Conservation (phyloP, 2,797 vertebrate genomes). For the Austrolebias charrua region DNA sequence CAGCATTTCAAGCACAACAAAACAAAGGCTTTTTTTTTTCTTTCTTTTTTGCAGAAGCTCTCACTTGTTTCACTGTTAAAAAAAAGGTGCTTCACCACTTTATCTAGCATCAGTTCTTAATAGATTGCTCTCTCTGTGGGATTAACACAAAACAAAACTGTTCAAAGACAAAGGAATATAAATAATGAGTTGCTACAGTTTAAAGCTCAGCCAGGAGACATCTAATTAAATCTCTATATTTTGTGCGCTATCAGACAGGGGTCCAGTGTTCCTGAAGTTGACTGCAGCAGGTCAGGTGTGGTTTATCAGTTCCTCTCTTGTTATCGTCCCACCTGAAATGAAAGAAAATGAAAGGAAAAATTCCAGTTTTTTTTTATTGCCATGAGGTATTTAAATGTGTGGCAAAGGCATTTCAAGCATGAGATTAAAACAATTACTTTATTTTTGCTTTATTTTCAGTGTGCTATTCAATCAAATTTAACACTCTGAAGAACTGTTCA, state of each 20-base stretch:
- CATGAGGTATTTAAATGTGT: slow-evolving; percentile 8
- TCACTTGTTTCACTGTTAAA: slow-evolving; percentile 20
- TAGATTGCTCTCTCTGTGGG: slow-evolving; percentile 49
- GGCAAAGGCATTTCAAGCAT: no score
- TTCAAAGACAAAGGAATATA: slow-evolving; percentile 54
- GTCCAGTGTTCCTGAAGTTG: slow-evolving; percentile 42
- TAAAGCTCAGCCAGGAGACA: slow-evolving; percentile 49
- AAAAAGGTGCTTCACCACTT: slow-evolving; percentile 33
- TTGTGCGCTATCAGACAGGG: slow-evolving; percentile 43
- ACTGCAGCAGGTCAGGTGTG: slow-evolving; percentile 28
- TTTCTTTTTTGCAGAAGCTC: slow-evolving; percentile 28
- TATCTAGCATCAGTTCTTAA: slow-evolving; percentile 48
- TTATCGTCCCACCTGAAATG: slow-evolving; percentile 72
- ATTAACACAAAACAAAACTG: slow-evolving; percentile 52
- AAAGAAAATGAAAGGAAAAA: slow-evolving; percentile 3
- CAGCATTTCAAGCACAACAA: slow-evolving; percentile 60
- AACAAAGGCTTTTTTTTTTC: slow-evolving; percentile 8
- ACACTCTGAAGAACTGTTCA: not conserved
- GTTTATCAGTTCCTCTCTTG: slow-evolving; percentile 25
- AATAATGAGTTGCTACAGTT: slow-evolving; percentile 58
- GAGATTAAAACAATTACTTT: not conserved
- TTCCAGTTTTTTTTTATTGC: slow-evolving; percentile 4
- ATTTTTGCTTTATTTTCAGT: slow-evolving; percentile 1
- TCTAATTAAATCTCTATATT: slow-evolving; percentile 64
- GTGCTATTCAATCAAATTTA: not conserved